Evolutionary conservation across 2,797 vertebrate species (phyloP).

Genomic region (Tachyglossus aculeatus): DNA sequence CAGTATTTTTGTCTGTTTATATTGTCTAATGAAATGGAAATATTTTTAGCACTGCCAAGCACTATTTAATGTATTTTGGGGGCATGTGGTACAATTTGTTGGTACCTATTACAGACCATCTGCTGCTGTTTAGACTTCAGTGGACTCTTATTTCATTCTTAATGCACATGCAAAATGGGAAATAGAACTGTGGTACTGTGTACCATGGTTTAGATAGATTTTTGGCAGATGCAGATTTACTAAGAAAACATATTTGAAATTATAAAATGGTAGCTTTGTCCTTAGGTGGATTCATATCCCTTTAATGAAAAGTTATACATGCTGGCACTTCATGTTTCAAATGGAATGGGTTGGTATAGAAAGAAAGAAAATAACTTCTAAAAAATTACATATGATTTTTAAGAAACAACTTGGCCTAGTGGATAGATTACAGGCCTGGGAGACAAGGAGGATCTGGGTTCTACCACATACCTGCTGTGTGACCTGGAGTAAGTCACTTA

Average conservation of each 20-base stretch:
- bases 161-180: slow-evolving; percentile 69
- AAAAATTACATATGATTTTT: neutral
- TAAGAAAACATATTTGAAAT: slow-evolving; percentile 66
- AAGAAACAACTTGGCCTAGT: no score
- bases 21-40: slow-evolving; percentile 45
- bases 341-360: neutral
- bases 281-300: slow-evolving; percentile 42
- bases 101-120: slow-evolving; percentile 70
- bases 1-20: slow-evolving; percentile 47
- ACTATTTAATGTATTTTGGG: slow-evolving; percentile 60
- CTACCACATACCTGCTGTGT: no score
- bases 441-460: no score
- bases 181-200: slow-evolving; percentile 66
- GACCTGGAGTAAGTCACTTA: no score
- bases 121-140: slow-evolving; percentile 75
- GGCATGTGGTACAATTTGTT: slow-evolving; percentile 70
- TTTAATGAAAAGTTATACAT: slow-evolving; percentile 52
- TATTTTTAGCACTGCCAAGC: slow-evolving; percentile 48
- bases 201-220: slow-evolving; percentile 62
- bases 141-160: slow-evolving; percentile 70
- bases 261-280: slow-evolving; percentile 59
- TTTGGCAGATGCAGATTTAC: slow-evolving; percentile 65
- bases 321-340: slow-evolving; percentile 31
- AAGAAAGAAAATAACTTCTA: neutral
- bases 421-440: no score